phyloP scores from a whole-genome alignment of 53 echinoderm and acorn worm species.

The Echinometra lucunter region DNA sequence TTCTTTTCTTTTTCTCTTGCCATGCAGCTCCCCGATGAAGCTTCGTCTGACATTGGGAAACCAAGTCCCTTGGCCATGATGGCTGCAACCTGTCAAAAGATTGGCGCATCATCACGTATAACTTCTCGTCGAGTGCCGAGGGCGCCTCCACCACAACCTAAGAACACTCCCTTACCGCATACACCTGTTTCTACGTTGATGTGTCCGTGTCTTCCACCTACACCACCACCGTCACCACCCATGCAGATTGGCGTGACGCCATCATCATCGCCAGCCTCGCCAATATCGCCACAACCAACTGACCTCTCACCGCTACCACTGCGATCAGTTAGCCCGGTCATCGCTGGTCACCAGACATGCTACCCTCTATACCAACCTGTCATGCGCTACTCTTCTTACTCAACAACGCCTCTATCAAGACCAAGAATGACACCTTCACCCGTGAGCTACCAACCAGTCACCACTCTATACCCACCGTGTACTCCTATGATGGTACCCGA shows the following conservation, averaged over 20 bases:
- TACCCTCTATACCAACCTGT: slow-evolving; percentile 32
- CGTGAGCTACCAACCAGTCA: slow-evolving; percentile 19
- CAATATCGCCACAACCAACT: background rate
- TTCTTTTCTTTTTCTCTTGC: background rate
- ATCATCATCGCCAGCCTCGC: background rate
- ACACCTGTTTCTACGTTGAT: background rate
- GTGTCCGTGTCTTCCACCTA: slow-evolving; percentile 29
- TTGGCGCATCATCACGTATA: slow-evolving; percentile 73
- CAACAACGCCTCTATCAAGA: slow-evolving; percentile 19
- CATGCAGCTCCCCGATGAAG: slow-evolving; percentile 78
- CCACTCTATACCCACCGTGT: slow-evolving; percentile 4
- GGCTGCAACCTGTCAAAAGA: slow-evolving; percentile 91
- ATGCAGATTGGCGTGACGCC: background rate
- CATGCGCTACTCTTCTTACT: slow-evolving; percentile 44
- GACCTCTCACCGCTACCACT: slow-evolving; percentile 14
- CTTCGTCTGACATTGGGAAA: slow-evolving; percentile 71
- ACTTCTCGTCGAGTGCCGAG: slow-evolving; percentile 63
- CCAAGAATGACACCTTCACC: background rate
- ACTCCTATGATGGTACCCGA: no score
- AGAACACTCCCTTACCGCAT: background rate
- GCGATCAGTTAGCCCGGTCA: slow-evolving; percentile 47
- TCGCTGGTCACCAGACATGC: slow-evolving; percentile 42
- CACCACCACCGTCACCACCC: slow-evolving; percentile 57
- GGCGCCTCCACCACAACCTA: slow-evolving; percentile 21
- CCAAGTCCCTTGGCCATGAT: slow-evolving; percentile 92